phyloP scores from a whole-genome alignment of 2,888 invertebrate genomes.

The Sinopyrophorus schimmeli region DNA sequence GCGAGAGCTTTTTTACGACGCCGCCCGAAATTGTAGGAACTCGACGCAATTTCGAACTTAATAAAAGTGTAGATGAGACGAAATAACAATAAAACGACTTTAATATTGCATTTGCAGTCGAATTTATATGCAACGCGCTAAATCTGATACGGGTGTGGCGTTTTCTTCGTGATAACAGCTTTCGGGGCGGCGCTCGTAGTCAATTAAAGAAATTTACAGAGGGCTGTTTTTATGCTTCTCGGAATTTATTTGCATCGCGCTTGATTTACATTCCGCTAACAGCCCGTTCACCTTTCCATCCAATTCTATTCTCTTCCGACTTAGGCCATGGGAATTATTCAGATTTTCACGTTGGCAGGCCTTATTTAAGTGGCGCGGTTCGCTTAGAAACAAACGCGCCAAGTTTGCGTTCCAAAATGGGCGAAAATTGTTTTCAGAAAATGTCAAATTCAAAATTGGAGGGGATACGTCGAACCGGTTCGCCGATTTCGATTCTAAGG shows the following conservation, averaged over 20 bases:
- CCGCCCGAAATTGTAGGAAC: conserved; percentile 22
- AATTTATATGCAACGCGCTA: conserved; percentile 33
- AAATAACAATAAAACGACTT: conserved; percentile 28
- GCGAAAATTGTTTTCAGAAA: not conserved
- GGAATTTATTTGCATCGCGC: conserved; percentile 29
- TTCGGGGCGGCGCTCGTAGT: conserved; percentile 31
- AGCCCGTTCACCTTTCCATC: not conserved
- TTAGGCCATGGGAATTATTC: too few species aligned
- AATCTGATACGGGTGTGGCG: conserved; percentile 33
- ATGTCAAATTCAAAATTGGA: too few species aligned
- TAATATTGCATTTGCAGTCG: conserved; percentile 32
- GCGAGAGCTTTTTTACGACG: conserved; percentile 11
- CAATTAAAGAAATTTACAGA: conserved; percentile 35
- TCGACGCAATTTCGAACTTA: conserved; percentile 29
- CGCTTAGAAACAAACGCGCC: not conserved
- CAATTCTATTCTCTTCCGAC: too few species aligned
- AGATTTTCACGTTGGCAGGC: too few species aligned
- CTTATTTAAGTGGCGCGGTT: too few species aligned
- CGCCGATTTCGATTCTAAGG: too few species aligned
- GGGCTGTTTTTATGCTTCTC: conserved; percentile 29
- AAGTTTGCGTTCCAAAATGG: not conserved
- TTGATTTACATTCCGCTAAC: conserved; percentile 26
- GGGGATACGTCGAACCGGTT: too few species aligned
- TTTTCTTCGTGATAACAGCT: conserved; percentile 31
- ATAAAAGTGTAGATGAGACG: conserved; percentile 30